Base-by-base conservation (phyloP, 2,888 invertebrate species). In the Sphinx pinastri region DNA sequence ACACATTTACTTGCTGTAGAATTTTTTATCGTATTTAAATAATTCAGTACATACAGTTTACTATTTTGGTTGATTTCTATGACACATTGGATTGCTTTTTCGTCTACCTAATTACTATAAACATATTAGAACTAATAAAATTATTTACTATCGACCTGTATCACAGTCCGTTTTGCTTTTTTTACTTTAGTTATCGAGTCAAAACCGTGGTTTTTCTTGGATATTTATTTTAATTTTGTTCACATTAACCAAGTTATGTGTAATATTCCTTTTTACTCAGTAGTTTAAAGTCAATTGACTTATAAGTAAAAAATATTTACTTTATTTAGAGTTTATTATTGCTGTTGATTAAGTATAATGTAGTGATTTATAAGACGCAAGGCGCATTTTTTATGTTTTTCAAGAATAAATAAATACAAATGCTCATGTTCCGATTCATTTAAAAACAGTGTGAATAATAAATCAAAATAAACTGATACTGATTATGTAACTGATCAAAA, bases 391-490 rank as follows among this genome's bases (percentile, higher is more conserved):
- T 59, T 59, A 59, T 38, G 12, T 13, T 38, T 8, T 8, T 8
- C 14, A 14, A 38, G 58, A 59, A 59, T 59, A 59, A 59, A 59
- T 59, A 14, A 14, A 38, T 59, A 38, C 38, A 8, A 59, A 59
- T 38, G 58, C 31, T 19, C 25, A 13, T 19, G 31, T 59, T 59
- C 6, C 14, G 8, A 14, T 25, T 59, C 25, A 14, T 58, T 58
- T 58, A 25, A 58, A 58, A 25, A 58, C 5, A 5, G 57, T 25
- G 25, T 38, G 7, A 58, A 58, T 38, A 58, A n/a, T 59, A 59
- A 59, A 38, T 38, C 38, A 59, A 59, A 59, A 14, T 38, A 14
- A 59, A 13, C 25, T 13, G 7, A 13, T 19, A 12, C 19, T 57
- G 3, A 13, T 25, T 57, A 4, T 11, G 13, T 12, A 38, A 8